Base-by-base conservation (phyloP, 2,113 vertebrate species). In the Dendropsophus ebraccatus region DNA sequence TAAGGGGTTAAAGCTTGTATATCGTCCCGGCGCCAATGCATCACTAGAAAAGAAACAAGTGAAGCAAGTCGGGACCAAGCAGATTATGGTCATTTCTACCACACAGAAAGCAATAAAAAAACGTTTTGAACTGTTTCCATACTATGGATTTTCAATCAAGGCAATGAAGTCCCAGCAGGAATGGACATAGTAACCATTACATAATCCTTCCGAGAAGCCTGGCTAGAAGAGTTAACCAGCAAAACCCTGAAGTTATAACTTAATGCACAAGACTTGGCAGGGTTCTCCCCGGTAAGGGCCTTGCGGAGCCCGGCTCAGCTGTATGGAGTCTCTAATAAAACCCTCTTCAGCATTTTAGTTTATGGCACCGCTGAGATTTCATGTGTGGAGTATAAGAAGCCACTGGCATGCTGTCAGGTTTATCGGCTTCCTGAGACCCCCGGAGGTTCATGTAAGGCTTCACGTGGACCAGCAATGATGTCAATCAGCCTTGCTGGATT, bases 301-400 rank as follows among this genome's bases (percentile, higher is more conserved):
- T 90, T 89, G 91, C 90, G 89, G 91, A 93, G 91, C 35, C 90
- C 92, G 94, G 87, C 94, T 92, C 95, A 94, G 95, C 94, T 95
- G 94, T 91, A 91, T 91, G 84, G 87, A 91, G 84, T 73, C 88
- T 86, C 91, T 93, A 92, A 94, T 94, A 93, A 94, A 93, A 93
- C 92, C 88, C 90, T 93, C 91, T 92, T 92, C 85, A 92, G 91
- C 92, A 91, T 92, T 92, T 88, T 89, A 89, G 91, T 93, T 93
- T 92, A 93, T 90, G 90, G 88, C 90, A 89, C 90, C 90, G 90
- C 90, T 91, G 91, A 89, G 92, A 93, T 90, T 86, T 87, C 87
- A 82, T 65, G 80, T 89, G 92, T 88, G 58, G 28, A 60, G 62
- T 47, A 91, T 91, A 88, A 86, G 67, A 60, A 87, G 79, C 87